Evolutionary conservation across 2,113 vertebrate genomes (phyloP).

Genomic region (Apaloderma vittatum): DNA sequence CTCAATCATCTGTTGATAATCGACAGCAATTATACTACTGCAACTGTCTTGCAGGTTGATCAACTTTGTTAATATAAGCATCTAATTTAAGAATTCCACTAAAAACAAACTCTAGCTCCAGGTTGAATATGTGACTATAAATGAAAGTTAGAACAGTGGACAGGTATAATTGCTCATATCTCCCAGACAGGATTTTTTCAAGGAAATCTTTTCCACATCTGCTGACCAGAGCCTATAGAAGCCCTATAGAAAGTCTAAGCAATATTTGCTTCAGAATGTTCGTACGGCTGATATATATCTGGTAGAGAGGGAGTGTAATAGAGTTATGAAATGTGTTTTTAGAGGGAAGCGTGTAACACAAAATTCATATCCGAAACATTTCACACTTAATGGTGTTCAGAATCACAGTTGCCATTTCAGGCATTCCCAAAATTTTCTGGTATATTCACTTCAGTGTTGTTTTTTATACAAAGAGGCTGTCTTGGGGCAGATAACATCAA

Average conservation of each 20-base stretch:
- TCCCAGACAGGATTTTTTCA: background rate
- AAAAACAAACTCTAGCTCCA: background rate
- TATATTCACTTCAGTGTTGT: background rate
- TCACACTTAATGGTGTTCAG: background rate
- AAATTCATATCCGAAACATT: background rate
- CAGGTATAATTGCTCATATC: background rate
- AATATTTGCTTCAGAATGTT: conserved; percentile 8
- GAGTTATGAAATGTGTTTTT: background rate
- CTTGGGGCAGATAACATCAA: background rate
- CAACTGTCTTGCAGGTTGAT: background rate
- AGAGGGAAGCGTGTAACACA: background rate
- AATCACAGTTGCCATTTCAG: background rate
- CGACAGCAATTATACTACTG: background rate
- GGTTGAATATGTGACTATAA: background rate
- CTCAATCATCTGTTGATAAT: background rate
- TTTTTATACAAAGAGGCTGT: background rate
- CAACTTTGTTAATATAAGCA: background rate
- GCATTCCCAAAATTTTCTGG: background rate
- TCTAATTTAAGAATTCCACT: background rate
- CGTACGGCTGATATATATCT: background rate
- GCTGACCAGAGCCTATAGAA: conserved; percentile 30
- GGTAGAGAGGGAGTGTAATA: background rate
- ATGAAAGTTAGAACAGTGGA: background rate
- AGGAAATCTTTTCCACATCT: conserved; percentile 34
- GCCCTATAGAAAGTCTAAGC: background rate